Evolutionary conservation across 2,797 vertebrate species (phyloP).

Genomic region (Varecia variegata): DNA sequence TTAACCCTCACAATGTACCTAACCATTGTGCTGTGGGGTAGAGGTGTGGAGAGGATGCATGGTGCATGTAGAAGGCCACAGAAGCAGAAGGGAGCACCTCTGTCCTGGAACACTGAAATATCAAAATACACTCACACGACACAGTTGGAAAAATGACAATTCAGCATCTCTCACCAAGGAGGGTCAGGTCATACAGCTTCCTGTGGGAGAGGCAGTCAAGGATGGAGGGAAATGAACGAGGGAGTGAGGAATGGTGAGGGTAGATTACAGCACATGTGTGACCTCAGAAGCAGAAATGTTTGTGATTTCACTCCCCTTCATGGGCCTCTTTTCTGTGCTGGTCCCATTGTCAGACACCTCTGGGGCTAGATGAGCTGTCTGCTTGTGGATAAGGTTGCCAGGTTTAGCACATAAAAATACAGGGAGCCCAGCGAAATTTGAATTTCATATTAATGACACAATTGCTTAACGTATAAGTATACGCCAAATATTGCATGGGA

Average conservation of each 20-base stretch:
- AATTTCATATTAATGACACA: not conserved
- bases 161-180: not conserved
- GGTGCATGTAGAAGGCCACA: not conserved
- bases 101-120: not conserved
- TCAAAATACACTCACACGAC: not conserved
- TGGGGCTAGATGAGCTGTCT: not conserved
- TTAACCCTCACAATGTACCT: not conserved
- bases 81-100: not conserved
- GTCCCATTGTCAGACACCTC: not conserved
- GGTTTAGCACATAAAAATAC: not conserved
- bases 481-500: not conserved
- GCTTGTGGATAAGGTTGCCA: not conserved
- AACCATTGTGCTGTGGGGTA: not conserved
- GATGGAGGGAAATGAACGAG: not conserved
- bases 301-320: not conserved
- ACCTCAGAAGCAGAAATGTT: not conserved
- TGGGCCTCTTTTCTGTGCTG: not conserved
- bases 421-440: not conserved
- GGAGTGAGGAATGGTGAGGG: not conserved
- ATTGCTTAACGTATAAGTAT: not conserved
- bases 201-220: not conserved
- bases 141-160: not conserved
- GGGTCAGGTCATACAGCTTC: not conserved
- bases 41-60: not conserved
- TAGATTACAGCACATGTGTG: not conserved